These are phyloP conservation scores for Nothobranchius kuhntae DNA, from an alignment of 2,113 vertebrate species.

Conservation along the genomic window DNA sequence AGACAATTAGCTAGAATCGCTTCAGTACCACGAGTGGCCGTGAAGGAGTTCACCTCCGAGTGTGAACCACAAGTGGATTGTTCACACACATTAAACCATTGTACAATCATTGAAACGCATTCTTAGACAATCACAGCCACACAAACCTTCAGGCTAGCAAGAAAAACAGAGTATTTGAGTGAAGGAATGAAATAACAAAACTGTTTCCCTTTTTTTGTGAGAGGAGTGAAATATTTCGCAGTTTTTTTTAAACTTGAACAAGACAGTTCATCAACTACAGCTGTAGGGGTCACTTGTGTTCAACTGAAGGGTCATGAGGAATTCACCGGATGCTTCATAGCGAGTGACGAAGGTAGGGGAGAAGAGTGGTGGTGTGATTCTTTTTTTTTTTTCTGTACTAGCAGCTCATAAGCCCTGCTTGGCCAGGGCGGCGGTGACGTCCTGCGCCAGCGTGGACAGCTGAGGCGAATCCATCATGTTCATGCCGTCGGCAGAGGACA, in stretches of 20 bases:
- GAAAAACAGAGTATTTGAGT: conserved; percentile 22
- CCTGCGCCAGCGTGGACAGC: conserved; percentile 92
- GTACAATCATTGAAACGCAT: conserved; percentile 58
- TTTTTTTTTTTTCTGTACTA: not conserved
- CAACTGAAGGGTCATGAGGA: conserved; percentile 13
- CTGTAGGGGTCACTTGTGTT: conserved; percentile 12
- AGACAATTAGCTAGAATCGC: conserved; percentile 36
- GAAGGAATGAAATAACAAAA: conserved; percentile 13
- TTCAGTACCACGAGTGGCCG: conserved; percentile 38
- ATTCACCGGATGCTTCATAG: conserved; percentile 29
- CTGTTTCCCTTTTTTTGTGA: conserved; percentile 3
- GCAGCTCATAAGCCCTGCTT: conserved; percentile 93
- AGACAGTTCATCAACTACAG: conserved; percentile 37
- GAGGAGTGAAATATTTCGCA: conserved; percentile 3
- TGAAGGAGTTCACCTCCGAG: not conserved
- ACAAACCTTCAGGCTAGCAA: conserved; percentile 25
- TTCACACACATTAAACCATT: conserved; percentile 20
- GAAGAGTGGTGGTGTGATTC: conserved; percentile 8
- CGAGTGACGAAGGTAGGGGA: conserved; percentile 11
- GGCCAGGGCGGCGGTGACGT: conserved; percentile 92
- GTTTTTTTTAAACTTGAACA: conserved; percentile 42
- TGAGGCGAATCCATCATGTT: conserved; percentile 91
- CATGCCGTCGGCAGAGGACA: conserved; percentile 91
- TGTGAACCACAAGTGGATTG: conserved; percentile 23
- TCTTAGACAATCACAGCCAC: conserved; percentile 33